phyloP scores from a whole-genome alignment of 2,888 invertebrate genomes.

The Drosophila mulleri region DNA sequence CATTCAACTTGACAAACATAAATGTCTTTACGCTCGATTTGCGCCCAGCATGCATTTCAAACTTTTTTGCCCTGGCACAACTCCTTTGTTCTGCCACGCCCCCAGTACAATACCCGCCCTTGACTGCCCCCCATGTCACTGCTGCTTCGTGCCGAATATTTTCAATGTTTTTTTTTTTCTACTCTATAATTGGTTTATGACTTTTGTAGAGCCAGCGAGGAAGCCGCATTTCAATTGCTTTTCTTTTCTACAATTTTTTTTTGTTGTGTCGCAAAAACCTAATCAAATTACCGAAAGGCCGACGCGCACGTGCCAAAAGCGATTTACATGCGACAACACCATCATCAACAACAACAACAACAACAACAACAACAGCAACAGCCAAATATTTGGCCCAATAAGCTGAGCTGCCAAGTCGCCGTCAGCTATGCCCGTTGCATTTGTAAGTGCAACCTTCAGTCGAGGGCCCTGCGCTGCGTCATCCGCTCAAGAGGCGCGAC shows the following conservation, averaged over 20 bases:
- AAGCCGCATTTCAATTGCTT: slow-evolving; percentile 72
- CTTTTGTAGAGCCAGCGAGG: slow-evolving; percentile 57
- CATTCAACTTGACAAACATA: too few relatives aligned
- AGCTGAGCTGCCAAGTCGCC: slow-evolving; percentile 46
- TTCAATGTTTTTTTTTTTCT: slow-evolving; percentile 46
- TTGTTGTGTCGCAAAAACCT: slow-evolving; percentile 41
- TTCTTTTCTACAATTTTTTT: slow-evolving; percentile 7
- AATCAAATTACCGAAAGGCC: slow-evolving; percentile 66
- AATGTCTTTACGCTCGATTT: not conserved
- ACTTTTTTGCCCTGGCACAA: slow-evolving; percentile 32
- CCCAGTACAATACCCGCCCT: not conserved
- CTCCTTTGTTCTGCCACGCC: slow-evolving; percentile 2
- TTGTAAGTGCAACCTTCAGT: slow-evolving; percentile 68
- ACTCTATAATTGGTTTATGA: slow-evolving; percentile 76
- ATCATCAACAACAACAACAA: slow-evolving; percentile 20
- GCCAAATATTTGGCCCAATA: slow-evolving; percentile 42
- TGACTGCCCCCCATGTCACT: not conserved
- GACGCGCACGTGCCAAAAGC: slow-evolving; percentile 67
- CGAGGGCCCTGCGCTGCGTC: slow-evolving; percentile 44
- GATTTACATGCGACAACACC: slow-evolving; percentile 34
- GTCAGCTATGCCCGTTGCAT: slow-evolving; percentile 67
- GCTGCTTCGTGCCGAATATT: slow-evolving; percentile 8
- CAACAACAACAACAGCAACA: slow-evolving; percentile 27
- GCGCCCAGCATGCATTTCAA: not conserved
- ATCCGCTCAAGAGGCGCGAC: not conserved